Percentiles rank a stretch among this genome's conserved stretches.
phyloP scores from a whole-genome alignment of 2,113 vertebrate genomes.

The Bos javanicus region DNA sequence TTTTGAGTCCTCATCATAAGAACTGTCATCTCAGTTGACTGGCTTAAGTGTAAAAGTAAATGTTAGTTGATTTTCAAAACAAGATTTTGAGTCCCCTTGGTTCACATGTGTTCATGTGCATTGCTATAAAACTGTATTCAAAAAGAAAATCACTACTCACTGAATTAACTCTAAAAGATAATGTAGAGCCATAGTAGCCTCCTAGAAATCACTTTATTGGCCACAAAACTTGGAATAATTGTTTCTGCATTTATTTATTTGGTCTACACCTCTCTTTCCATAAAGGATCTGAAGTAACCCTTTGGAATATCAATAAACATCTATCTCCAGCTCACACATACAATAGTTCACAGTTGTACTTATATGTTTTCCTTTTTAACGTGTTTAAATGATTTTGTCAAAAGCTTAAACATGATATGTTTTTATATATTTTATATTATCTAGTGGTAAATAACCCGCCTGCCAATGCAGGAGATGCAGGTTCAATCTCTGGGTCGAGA shows the following conservation, averaged over 20 bases:
- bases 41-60: not conserved
- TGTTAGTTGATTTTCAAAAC: constrained; percentile 10
- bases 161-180: not conserved
- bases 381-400: not conserved
- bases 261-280: not conserved
- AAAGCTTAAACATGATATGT: not conserved
- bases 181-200: not conserved
- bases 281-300: not conserved
- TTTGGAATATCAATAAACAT: not conserved
- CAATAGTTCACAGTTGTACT: not conserved
- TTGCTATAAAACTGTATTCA: not conserved
- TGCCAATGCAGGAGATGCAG: not conserved
- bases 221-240: constrained; percentile 2
- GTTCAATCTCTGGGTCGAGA: not conserved
- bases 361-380: not conserved
- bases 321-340: not conserved
- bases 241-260: not conserved
- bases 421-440: constrained; percentile 11
- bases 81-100: not conserved
- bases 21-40: not conserved
- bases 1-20: not conserved
- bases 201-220: not conserved
- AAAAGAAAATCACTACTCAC: not conserved
- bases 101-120: not conserved
- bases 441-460: not conserved